Conservation (phyloP, 2,888 invertebrate species). For the Napeogenes inachia region DNA sequence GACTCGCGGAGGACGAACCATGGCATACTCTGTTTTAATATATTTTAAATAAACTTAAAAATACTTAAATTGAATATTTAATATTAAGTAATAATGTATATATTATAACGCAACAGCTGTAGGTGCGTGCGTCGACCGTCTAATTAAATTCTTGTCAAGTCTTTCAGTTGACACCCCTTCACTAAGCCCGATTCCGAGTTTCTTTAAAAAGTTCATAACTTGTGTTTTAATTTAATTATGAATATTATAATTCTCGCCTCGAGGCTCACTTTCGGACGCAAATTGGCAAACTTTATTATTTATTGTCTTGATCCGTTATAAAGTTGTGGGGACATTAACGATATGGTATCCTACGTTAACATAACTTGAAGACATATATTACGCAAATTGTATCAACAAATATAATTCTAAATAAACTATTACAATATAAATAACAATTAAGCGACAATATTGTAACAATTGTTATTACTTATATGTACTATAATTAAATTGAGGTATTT, state of each 20-base stretch:
- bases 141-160: constrained; percentile 64
- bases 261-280: constrained; percentile 45
- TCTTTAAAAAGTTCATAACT: constrained; percentile 67
- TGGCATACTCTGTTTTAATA: constrained; percentile 4
- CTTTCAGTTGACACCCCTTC: constrained; percentile 41
- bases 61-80: too few relatives aligned
- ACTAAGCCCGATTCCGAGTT: constrained; percentile 56
- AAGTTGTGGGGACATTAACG: constrained; percentile 48
- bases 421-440: neutral
- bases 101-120: too few relatives aligned
- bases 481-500: neutral
- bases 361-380: constrained; percentile 11
- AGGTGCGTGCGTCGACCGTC: constrained; percentile 31
- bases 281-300: constrained; percentile 70
- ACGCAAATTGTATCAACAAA: constrained; percentile 2
- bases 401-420: neutral
- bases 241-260: constrained; percentile 60
- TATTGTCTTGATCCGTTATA: constrained; percentile 57
- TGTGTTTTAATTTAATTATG: constrained; percentile 70
- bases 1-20: constrained; percentile 6
- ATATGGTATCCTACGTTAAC: constrained; percentile 23
- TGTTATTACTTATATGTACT: neutral
- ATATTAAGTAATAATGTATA: too few relatives aligned
- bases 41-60: too few relatives aligned
- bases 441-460: neutral